A percentile compares a stretch with the other conserved stretches of the same genome.
Conservation (phyloP, 2,797 vertebrate species). For the Falco peregrinus region DNA sequence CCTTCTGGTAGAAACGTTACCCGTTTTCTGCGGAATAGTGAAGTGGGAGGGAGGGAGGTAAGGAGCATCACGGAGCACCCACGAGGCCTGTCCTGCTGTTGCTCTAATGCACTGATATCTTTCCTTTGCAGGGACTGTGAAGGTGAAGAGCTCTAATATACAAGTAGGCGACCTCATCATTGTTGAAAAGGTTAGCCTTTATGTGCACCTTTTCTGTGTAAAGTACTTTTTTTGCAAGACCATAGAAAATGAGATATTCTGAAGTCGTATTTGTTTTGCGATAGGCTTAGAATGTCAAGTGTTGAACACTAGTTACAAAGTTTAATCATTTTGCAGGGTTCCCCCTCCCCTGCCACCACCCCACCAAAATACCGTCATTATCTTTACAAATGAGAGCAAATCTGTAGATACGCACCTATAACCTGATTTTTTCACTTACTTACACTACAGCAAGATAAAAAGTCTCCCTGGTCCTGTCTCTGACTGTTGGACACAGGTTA, state of each 20-base stretch:
- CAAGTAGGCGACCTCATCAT: constrained; percentile 99
- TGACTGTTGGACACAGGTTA: neutral
- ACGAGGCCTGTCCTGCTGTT: neutral
- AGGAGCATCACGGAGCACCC: neutral
- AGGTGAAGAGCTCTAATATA: constrained; percentile 97
- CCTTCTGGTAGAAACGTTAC: neutral
- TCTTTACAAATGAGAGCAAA: neutral
- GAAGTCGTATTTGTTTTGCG: neutral
- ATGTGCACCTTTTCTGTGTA: fast-evolving
- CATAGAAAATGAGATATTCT: neutral
- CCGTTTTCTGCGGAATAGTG: neutral
- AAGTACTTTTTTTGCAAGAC: neutral
- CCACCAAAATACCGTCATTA: neutral
- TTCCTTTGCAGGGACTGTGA: constrained; percentile 86
- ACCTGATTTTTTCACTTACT: neutral
- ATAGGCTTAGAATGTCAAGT: neutral
- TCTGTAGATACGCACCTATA: neutral
- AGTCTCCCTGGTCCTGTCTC: neutral
- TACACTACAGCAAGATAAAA: neutral
- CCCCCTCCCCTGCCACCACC: too few species aligned
- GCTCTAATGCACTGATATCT: neutral
- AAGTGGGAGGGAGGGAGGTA: neutral
- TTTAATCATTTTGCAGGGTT: neutral
- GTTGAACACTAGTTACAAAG: neutral
- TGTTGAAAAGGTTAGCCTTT: constrained; percentile 93